phyloP scores from a whole-genome alignment of 2,113 vertebrate genomes.

The Eupsittula cactorum region DNA sequence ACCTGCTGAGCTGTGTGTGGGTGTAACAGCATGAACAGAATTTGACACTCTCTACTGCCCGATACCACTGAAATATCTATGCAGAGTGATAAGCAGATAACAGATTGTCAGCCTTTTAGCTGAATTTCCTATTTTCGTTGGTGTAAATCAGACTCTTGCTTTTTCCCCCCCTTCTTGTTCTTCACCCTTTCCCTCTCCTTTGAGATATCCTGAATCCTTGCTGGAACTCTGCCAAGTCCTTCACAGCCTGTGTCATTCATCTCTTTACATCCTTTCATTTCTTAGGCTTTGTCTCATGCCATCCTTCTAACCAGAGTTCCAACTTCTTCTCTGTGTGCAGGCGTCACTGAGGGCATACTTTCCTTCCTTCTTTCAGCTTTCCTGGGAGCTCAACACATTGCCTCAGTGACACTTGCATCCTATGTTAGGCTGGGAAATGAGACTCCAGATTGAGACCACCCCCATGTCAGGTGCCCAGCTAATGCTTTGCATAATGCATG shows the following conservation, averaged over 20 bases:
- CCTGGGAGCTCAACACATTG: slow-evolving; percentile 45
- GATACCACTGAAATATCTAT: slow-evolving; percentile 63
- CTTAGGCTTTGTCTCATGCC: slow-evolving; percentile 42
- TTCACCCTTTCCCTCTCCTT: slow-evolving; percentile 50
- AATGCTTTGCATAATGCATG: slow-evolving; percentile 32
- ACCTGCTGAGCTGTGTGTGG: slow-evolving; percentile 55
- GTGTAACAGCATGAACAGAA: slow-evolving; percentile 64
- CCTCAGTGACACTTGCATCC: slow-evolving; percentile 18
- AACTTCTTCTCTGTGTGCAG: background rate
- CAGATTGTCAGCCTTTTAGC: slow-evolving; percentile 72
- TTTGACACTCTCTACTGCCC: slow-evolving; percentile 67
- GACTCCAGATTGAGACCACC: slow-evolving; percentile 67
- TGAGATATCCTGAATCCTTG: slow-evolving; percentile 50
- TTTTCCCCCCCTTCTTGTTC: background rate
- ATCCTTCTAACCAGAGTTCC: slow-evolving; percentile 10
- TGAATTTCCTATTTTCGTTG: slow-evolving; percentile 68
- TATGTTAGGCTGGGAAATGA: slow-evolving; percentile 53
- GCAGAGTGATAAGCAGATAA: slow-evolving; percentile 68
- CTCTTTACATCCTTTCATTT: slow-evolving; percentile 34
- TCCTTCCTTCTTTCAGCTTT: slow-evolving; percentile 32
- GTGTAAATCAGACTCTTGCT: slow-evolving; percentile 52
- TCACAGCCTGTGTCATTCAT: slow-evolving; percentile 45
- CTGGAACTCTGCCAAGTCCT: slow-evolving; percentile 44
- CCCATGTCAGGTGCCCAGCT: slow-evolving; percentile 62
- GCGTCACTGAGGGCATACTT: background rate